phyloP scores from a whole-genome alignment of 2,888 invertebrate species.

The Andrena haemorrhoa region DNA sequence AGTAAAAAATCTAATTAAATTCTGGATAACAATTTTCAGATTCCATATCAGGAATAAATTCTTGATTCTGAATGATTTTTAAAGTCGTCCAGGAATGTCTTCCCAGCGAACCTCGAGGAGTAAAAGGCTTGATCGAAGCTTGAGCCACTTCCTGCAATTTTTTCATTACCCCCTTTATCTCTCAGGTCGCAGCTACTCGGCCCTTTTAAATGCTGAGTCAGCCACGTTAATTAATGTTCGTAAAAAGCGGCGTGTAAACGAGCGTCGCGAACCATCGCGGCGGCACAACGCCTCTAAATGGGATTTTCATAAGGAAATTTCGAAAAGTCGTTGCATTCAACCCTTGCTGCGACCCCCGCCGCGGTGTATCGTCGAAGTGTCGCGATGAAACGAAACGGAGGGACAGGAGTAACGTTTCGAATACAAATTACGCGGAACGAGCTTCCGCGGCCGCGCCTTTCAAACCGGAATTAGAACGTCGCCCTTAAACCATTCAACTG shows the following conservation, averaged over 20 bases:
- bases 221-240: constrained; percentile 3
- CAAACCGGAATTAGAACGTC: constrained; percentile 14
- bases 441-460: neutral
- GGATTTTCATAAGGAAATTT: neutral
- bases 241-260: constrained; percentile 4
- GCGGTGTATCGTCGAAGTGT: neutral
- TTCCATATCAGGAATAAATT: too few species aligned
- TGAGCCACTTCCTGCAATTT: neutral
- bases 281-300: neutral
- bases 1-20: too few species aligned
- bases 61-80: too few species aligned
- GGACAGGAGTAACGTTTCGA: neutral
- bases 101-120: too few species aligned
- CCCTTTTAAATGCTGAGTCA: neutral
- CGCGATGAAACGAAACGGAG: neutral
- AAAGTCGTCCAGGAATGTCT: too few species aligned
- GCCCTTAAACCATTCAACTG: constrained; percentile 3
- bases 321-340: neutral
- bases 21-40: too few species aligned
- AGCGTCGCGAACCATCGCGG: neutral
- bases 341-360: neutral
- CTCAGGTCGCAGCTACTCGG: neutral
- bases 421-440: constrained; percentile 24
- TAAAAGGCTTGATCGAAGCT: neutral
- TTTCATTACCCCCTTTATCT: neutral